Evolutionary conservation across 1,140 invertebrate species (phyloP), one percentile per base, ranked within the genome.

Genomic region (Sycophila sp.): DNA sequence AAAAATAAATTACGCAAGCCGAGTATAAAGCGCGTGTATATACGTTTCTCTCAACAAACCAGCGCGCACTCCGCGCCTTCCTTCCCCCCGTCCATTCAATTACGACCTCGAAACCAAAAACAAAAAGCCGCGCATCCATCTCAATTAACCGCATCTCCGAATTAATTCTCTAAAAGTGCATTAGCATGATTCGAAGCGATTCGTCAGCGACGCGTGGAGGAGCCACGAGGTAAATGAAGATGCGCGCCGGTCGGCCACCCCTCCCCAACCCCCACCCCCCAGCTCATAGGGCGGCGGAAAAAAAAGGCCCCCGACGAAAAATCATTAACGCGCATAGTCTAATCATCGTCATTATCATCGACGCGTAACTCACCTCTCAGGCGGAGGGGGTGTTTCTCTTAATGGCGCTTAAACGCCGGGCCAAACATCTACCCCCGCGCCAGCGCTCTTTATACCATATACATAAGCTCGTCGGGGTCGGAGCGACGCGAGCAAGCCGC

Each of bases 401-500:
- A 66, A 66, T 45, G 38, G 51, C 26, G 24, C 38, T 56, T 66
- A 66, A 55, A 45, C 51, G 53, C 19, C 45, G 6, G 30, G 60
- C 62, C 62, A 45, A 51, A 38, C 47, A 60, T 51, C 62, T 51
- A 51, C 19, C 47, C 42, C 8, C 56, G 8, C 53, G 28, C 53
- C 2, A 17, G 28, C 42, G 19, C 30, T 55, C 28, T 55, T 55
- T 55, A 59, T 59, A 38, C 32, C 36, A 40, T 59, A 40, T 59
- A 59, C 56, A 34, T 34, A 40, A 49, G 40, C 59, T 47, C 11
- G 26, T 19, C 7, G 55, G 71, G 68, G 76, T 70, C 67, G 62
- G 78, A 73, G 47, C 70, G n/a, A 17, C 0, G 4, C 13, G 51
- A 19, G 53, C n/a, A 30, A 32, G 42, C 13, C 19, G 47, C 34